These are phyloP conservation scores for Lysiphlebus fabarum DNA, from an alignment of 1,140 invertebrate genomes.

Conservation along the genomic window DNA sequence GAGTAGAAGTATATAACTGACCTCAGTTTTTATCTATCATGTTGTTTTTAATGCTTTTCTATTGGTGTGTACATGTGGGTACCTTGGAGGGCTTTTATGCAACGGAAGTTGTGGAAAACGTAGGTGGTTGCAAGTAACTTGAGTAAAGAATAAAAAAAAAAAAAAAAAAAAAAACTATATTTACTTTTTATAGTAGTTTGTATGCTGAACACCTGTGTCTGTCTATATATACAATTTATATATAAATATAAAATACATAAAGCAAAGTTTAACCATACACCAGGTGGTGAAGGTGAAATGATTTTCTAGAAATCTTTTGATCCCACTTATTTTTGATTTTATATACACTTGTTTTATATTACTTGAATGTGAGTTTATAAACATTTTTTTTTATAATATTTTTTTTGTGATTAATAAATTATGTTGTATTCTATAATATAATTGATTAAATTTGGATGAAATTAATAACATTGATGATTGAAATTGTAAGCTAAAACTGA, in stretches of 20 bases:
- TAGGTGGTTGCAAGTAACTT: conserved; percentile 12
- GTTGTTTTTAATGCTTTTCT: too few species aligned
- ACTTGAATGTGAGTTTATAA: neutral
- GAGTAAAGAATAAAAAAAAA: conserved; percentile 4
- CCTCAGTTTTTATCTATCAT: too few species aligned
- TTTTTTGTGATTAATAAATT: too few species aligned
- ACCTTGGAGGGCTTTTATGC: neutral
- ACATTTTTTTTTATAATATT: conserved; percentile 8
- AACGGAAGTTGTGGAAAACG: conserved; percentile 14
- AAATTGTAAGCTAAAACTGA: too few species aligned
- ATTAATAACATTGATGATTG: neutral
- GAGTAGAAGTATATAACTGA: neutral
- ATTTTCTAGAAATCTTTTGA: conserved; percentile 14
- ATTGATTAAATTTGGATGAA: neutral
- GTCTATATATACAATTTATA: neutral
- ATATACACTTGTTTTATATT: conserved; percentile 5
- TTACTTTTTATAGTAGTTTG: neutral
- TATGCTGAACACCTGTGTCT: conserved; percentile 19
- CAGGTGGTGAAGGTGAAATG: conserved; percentile 14
- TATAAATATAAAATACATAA: conserved; percentile 1
- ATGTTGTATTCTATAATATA: too few species aligned
- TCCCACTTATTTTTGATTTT: conserved; percentile 17
- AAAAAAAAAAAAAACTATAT: conserved; percentile 4
- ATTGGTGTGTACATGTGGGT: too few species aligned
- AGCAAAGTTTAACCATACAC: neutral